Conservation (phyloP, 1,140 invertebrate species). For the Trypoxylus dichotomus region DNA sequence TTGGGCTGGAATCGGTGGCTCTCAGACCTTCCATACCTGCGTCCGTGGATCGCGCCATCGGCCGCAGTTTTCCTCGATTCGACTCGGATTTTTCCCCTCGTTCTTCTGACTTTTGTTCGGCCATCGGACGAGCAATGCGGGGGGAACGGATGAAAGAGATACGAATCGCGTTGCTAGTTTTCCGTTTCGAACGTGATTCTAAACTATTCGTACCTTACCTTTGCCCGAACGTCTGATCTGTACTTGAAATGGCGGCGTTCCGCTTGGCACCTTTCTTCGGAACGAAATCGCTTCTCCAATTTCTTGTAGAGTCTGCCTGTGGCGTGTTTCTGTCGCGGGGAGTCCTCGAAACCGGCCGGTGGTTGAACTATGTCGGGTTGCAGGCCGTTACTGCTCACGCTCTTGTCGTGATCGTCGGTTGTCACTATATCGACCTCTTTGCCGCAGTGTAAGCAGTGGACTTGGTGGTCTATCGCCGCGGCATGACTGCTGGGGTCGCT, state of each 20-base stretch:
- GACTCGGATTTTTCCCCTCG: conserved; percentile 66
- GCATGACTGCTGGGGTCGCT: conserved; percentile 69
- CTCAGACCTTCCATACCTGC: conserved; percentile 73
- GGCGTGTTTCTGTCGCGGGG: conserved; percentile 60
- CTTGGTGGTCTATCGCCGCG: conserved; percentile 48
- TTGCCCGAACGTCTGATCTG: conserved; percentile 71
- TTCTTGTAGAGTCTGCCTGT: conserved; percentile 73
- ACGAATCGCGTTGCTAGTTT: conserved; percentile 9
- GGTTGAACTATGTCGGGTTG: conserved; percentile 79
- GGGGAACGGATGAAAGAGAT: conserved; percentile 26
- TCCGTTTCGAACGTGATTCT: not conserved
- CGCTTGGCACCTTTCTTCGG: conserved; percentile 70
- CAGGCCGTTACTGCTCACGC: conserved; percentile 43
- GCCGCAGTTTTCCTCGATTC: conserved; percentile 63
- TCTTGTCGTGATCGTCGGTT: conserved; percentile 50
- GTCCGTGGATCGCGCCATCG: conserved; percentile 69
- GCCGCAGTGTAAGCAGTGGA: conserved; percentile 78
- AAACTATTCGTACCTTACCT: conserved; percentile 54
- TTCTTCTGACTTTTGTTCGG: conserved; percentile 68
- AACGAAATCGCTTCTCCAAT: conserved; percentile 77
- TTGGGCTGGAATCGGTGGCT: conserved; percentile 65
- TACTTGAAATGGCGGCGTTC: conserved; percentile 65
- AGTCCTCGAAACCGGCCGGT: conserved; percentile 84
- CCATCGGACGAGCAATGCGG: not conserved
- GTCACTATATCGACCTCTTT: conserved; percentile 61